These are phyloP conservation scores for Maccullochella peelii DNA, from an alignment of 2,113 vertebrate genomes.

Conservation along the genomic window DNA sequence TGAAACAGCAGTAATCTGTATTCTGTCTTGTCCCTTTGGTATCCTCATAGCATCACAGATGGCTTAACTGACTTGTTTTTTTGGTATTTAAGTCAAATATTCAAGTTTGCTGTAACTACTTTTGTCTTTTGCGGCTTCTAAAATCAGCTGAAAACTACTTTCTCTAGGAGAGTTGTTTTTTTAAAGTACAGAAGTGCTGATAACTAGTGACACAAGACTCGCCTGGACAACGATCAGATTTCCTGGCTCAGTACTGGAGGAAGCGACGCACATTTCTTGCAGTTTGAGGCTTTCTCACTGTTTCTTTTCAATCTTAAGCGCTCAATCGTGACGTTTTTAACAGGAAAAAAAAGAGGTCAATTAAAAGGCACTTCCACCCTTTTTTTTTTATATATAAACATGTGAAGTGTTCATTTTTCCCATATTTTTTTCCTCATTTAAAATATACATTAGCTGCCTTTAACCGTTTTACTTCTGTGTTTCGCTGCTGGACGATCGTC, in stretches of 20 bases:
- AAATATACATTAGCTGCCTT: slow-evolving; percentile 71
- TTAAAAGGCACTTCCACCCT: slow-evolving; percentile 47
- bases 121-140: background rate
- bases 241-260: slow-evolving; percentile 49
- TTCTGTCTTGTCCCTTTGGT: slow-evolving; percentile 56
- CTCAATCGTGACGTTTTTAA: slow-evolving; percentile 11
- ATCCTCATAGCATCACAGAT: slow-evolving; percentile 36
- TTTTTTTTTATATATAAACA: background rate
- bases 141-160: background rate
- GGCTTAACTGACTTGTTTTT: slow-evolving; percentile 24
- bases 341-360: slow-evolving; percentile 15
- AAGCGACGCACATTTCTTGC: slow-evolving; percentile 12
- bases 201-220: background rate
- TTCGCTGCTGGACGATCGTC: slow-evolving; percentile 25
- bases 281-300: background rate
- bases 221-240: background rate
- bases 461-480: slow-evolving; percentile 63
- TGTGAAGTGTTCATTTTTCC: slow-evolving; percentile 3
- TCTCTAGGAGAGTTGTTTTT: background rate
- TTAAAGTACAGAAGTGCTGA: slow-evolving; percentile 32
- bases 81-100: slow-evolving; percentile 20
- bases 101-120: slow-evolving; percentile 8
- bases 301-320: slow-evolving; percentile 33
- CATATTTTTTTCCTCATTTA: slow-evolving; percentile 33
- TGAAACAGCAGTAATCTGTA: background rate